These are phyloP conservation scores for Matsumurasca onukii DNA, from an alignment of 1,140 invertebrate genomes.

Conservation along the genomic window DNA sequence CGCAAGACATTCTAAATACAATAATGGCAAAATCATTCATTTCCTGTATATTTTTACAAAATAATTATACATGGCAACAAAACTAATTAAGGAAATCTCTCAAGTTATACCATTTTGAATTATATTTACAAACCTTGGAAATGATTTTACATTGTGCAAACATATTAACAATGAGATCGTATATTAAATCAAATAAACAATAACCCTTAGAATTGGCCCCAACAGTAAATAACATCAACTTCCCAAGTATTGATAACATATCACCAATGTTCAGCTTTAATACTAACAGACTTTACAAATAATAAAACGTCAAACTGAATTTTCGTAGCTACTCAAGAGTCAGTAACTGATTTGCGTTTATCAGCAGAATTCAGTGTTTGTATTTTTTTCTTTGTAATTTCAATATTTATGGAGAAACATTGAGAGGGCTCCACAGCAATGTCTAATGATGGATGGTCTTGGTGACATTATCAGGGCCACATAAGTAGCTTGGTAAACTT, in stretches of 20 bases:
- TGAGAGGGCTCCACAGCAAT: too few species aligned
- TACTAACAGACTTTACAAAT: background rate
- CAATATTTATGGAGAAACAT: too few species aligned
- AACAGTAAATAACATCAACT: conserved; percentile 14
- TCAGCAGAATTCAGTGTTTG: background rate
- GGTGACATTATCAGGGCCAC: too few species aligned
- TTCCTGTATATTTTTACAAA: background rate
- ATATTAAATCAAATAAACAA: conserved; percentile 19
- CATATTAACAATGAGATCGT: conserved; percentile 31
- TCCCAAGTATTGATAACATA: too few species aligned
- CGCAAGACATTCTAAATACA: conserved; percentile 22
- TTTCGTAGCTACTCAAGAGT: background rate
- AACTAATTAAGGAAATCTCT: background rate
- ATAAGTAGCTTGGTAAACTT: too few species aligned
- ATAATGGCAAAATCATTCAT: conserved; percentile 17
- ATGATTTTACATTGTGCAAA: conserved; percentile 30
- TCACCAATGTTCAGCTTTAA: background rate
- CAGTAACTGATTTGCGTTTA: background rate
- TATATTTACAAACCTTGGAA: conserved; percentile 14
- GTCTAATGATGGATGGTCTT: too few species aligned
- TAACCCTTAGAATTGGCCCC: conserved; percentile 18
- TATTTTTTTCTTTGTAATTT: too few species aligned
- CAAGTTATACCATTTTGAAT: background rate
- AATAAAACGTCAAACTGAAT: background rate
- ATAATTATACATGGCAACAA: conserved; percentile 23